Percentiles rank a stretch among this genome's conserved stretches.
Evolutionary conservation across 1,140 invertebrate species (phyloP).

Genomic region (Anoplophora glabripennis): DNA sequence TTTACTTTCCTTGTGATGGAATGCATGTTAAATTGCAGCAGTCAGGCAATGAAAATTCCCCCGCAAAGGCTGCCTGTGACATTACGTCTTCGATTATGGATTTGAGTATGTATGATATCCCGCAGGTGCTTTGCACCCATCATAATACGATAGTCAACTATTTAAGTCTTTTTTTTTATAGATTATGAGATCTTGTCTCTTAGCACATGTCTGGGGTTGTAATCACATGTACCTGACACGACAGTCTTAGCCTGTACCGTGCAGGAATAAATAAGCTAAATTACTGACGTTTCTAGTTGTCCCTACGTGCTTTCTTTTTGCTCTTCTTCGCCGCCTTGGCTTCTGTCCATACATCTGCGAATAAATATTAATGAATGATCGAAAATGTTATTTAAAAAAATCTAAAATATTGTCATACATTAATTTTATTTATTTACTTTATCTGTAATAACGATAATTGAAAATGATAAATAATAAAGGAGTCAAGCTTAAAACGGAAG

Average conservation of each 20-base stretch:
- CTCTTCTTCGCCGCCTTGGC: slow-evolving; percentile 45
- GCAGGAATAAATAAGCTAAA: neutral
- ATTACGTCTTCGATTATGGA: too few relatives aligned
- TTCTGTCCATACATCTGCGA: slow-evolving; percentile 44
- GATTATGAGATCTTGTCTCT: neutral
- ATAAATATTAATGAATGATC: too few relatives aligned
- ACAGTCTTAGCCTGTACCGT: neutral
- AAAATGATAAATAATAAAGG: too few relatives aligned
- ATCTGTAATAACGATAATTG: neutral
- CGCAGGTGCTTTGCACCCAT: slow-evolving; percentile 3
- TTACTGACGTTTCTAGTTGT: slow-evolving; percentile 33
- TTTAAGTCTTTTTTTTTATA: slow-evolving; percentile 18
- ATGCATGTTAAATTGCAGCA: slow-evolving; percentile 20
- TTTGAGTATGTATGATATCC: slow-evolving; percentile 3
- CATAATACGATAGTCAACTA: slow-evolving; percentile 15
- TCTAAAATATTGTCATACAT: slow-evolving; percentile 8
- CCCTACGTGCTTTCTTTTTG: slow-evolving; percentile 46
- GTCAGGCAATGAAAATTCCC: slow-evolving; percentile 12
- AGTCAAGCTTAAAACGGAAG: neutral
- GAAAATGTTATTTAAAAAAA: slow-evolving; percentile 1
- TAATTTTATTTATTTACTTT: slow-evolving; percentile 3
- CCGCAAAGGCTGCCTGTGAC: slow-evolving; percentile 4
- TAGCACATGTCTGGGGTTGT: neutral
- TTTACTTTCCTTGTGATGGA: slow-evolving; percentile 14
- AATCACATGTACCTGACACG: slow-evolving; percentile 6